Base-by-base conservation (phyloP, 2,888 invertebrate species). In the Calliopum simillimum region DNA sequence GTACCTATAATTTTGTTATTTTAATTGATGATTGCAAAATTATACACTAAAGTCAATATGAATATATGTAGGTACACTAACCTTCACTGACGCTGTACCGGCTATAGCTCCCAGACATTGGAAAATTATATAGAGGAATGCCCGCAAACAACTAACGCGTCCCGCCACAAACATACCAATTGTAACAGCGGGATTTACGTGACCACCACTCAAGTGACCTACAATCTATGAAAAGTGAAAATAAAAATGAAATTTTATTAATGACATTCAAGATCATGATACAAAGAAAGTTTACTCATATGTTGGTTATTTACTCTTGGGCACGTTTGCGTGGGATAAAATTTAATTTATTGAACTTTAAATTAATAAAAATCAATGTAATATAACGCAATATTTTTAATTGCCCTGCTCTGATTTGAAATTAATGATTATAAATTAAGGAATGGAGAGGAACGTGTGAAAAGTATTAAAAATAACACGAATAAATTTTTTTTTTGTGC, bases 101-200 rank as follows among this genome's bases (percentile, higher is more conserved):
- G 93, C 91, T 21, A 95, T 90, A 0, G 94, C 93, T 53, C 97
- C 97, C 1, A 93, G 86, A 81, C 94, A 93, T 85, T 97, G 97
- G 1, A 91, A 93, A 63, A 94, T 83, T 62, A 97, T 89, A 87
- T 97, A 97, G 47, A 95, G 88, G 2, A 94, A 59, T 0, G 92
- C 93, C 75, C 95, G 91, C 43, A 91, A 84, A 0, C 94, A 86
- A 76, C 93, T 91, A 66, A 95, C 92, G 79, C 93, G 92, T 11
- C 96, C 94, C 11, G 93, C 91, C 13, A 92, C 90, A 67, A 95
- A 87, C 87, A 97, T 89, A 2, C 93, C 95, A 19, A 89, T 85
- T 4, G 97, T 97, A 53, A 98, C 95, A 1, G 97, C 97, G 1
- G 97, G 97, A 88, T 98, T 98, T 73, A 97, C 89, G 86, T 97